Conservation (phyloP, 64 coral and sea anemone genomes). For the Stichodactyla helianthus region DNA sequence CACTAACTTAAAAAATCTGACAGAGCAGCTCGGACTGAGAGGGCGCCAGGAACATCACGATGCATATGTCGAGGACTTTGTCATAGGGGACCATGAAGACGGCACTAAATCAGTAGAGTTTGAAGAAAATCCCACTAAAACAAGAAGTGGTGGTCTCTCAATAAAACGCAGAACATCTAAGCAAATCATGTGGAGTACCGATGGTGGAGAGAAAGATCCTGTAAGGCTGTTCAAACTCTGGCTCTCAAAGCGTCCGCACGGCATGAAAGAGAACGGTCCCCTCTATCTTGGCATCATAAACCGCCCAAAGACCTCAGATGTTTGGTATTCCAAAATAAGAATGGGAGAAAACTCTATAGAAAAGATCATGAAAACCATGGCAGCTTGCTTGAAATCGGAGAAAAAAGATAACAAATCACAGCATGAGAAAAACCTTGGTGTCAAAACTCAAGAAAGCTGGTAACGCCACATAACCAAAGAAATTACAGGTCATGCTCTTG, state of each 20-base stretch:
- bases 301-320: constrained; percentile 1
- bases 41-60: constrained; percentile 17
- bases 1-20: constrained; percentile 41
- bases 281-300: constrained; percentile 21
- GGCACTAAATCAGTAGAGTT: background rate
- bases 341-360: constrained; percentile 34
- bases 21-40: no score
- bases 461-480: constrained; percentile 42
- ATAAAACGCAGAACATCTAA: constrained; percentile 15
- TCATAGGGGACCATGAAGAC: background rate
- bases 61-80: constrained; percentile 5
- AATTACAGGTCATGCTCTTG: constrained; percentile 56
- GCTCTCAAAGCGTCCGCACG: background rate
- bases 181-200: constrained; percentile 22
- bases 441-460: constrained; percentile 29
- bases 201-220: constrained; percentile 29
- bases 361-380: constrained; percentile 17
- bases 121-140: constrained; percentile 28
- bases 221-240: constrained; percentile 43
- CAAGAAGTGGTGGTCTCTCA: constrained; percentile 2
- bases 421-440: constrained; percentile 20
- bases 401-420: constrained; percentile 40
- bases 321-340: constrained; percentile 23
- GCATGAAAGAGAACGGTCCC: constrained; percentile 15
- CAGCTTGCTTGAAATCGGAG: background rate